Evolutionary conservation across 2,888 invertebrate genomes (phyloP).

Genomic region (Hetaerina titia): DNA sequence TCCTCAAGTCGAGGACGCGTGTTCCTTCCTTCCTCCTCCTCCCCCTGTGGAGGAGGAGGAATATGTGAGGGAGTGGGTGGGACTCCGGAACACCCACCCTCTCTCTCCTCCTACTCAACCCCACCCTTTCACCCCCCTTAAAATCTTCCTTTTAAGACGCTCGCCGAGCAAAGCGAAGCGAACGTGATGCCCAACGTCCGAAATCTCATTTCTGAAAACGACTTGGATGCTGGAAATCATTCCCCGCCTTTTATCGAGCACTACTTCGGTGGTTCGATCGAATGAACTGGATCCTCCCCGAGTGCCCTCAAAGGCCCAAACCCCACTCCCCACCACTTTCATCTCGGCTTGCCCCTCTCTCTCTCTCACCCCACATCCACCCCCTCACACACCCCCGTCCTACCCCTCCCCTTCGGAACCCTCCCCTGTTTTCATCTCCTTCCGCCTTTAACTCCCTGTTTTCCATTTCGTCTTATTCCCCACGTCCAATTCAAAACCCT

Average conservation of each 20-base stretch:
- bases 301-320: neutral
- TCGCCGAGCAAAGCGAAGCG: neutral
- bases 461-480: too few relatives aligned
- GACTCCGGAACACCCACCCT: neutral
- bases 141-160: neutral
- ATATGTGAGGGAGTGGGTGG: too few relatives aligned
- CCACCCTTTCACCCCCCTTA: neutral
- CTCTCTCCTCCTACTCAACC: neutral
- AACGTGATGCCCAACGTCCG: neutral
- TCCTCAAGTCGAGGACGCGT: neutral
- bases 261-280: neutral
- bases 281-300: neutral
- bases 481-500: too few relatives aligned
- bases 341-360: neutral
- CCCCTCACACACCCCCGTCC: neutral
- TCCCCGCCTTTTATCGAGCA: conserved; percentile 10
- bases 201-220: conserved; percentile 15
- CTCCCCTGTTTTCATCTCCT: neutral
- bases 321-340: neutral
- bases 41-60: neutral
- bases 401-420: neutral
- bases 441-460: too few relatives aligned
- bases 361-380: neutral
- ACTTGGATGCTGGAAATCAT: neutral
- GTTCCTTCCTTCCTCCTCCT: neutral